A percentile compares a stretch with the other conserved stretches of the same genome.
Evolutionary conservation across 2,888 invertebrate species (phyloP).

Genomic region (Tetropium fuscum): DNA sequence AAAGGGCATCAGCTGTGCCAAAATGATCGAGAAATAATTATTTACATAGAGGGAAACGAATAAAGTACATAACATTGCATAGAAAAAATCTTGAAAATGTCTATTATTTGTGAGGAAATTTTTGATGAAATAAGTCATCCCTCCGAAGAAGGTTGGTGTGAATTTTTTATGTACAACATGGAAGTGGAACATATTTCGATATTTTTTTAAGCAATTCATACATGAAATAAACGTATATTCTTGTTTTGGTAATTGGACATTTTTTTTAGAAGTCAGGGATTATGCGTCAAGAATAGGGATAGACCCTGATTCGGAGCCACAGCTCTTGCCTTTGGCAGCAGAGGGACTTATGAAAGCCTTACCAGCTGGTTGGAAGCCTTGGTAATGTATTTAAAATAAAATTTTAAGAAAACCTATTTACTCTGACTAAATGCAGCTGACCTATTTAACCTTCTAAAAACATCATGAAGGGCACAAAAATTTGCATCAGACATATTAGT

Average conservation of each 20-base stretch:
- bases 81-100: slow-evolving; percentile 33
- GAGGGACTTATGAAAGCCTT: slow-evolving; percentile 93
- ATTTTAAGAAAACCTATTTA: no score
- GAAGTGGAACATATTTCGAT: slow-evolving; percentile 18
- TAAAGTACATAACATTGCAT: slow-evolving; percentile 2
- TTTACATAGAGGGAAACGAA: background rate
- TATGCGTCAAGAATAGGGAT: slow-evolving; percentile 93
- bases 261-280: slow-evolving; percentile 85
- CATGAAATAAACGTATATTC: no score
- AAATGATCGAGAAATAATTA: slow-evolving; percentile 31
- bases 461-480: no score
- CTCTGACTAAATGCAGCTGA: no score
- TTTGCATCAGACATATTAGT: no score
- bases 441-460: no score
- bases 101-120: slow-evolving; percentile 82
- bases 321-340: slow-evolving; percentile 86
- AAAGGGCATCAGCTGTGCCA: slow-evolving; percentile 45
- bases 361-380: slow-evolving; percentile 87
- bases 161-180: no score
- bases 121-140: slow-evolving; percentile 88
- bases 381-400: slow-evolving; percentile 70
- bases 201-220: background rate
- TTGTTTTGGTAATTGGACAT: no score
- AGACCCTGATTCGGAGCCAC: slow-evolving; percentile 85
- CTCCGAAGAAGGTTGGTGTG: slow-evolving; percentile 80